Evolutionary conservation across 2,888 invertebrate species (phyloP), one percentile per base, ranked within the genome.

Genomic region (Podabrus alpinus): DNA sequence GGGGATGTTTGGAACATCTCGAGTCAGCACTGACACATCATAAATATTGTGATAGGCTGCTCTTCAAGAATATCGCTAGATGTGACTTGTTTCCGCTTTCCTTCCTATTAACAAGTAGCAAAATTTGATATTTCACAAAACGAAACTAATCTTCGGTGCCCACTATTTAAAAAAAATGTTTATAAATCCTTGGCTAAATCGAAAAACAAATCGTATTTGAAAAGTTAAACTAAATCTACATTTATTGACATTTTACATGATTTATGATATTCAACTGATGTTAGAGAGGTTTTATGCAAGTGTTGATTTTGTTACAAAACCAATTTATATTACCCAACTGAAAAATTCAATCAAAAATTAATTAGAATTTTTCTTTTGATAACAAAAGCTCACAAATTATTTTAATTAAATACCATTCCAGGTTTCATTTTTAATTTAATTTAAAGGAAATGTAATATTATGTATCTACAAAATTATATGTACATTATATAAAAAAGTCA

Each of bases 11-110:
- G 68, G 72, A 74, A 68, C 74, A 68, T 71, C 66, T 69, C 74
- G 71, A 73, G 74, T 72, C 72, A 74, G 72, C 76, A 76, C 80
- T 78, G 78, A 80, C 80, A 80, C 79, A 79, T 80, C 80, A 80
- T 80, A 80, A 80, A 80, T 77, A 79, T 77, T 77, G 76, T 73
- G 79, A 79, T 78, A 68, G 76, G 73, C 74, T 69, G 69, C 73
- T 76, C 73, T 69, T 73, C 73, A 69, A 70, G 73, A 69, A 45
- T 68, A 64, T 66, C 68, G 68, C 74, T 61, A 60, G 69, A 45
- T 45, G 71, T 71, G 71, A 72, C 75, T 71, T 71, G 75, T 72
- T 72, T 75, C 69, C 62, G 67, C 59, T 71, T 61, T 67, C 11
- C 72, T 64, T 68, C 64, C 25, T 15, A 68, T 68, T 68, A 72